These are phyloP conservation scores for Gobiocypris rarus DNA, from an alignment of 2,113 vertebrate genomes.

Conservation along the genomic window DNA sequence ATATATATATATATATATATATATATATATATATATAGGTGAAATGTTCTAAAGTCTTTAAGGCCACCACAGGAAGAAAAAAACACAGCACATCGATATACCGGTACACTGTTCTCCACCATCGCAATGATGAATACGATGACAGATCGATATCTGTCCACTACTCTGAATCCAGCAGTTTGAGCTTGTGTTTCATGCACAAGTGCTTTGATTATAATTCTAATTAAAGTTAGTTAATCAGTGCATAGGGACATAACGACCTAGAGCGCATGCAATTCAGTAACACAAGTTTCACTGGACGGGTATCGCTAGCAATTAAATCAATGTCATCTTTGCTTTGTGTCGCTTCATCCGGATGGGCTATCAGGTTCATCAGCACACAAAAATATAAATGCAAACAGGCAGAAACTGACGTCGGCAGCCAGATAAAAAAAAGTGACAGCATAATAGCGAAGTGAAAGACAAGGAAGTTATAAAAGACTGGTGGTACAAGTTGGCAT, in stretches of 20 bases:
- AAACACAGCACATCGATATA: not conserved
- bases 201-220: constrained; percentile 37
- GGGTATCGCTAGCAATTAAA: constrained; percentile 28
- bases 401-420: constrained; percentile 25
- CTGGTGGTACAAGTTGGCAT: constrained; percentile 6
- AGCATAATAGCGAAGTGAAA: constrained; percentile 25
- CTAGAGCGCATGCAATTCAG: not conserved
- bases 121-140: not conserved
- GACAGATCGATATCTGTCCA: constrained; percentile 32
- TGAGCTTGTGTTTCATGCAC: constrained; percentile 33
- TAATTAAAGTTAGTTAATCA: constrained; percentile 39
- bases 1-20: no score
- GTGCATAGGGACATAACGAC: not conserved
- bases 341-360: constrained; percentile 20
- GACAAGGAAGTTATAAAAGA: constrained; percentile 35
- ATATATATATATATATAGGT: no score
- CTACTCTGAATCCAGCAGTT: constrained; percentile 10
- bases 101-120: not conserved
- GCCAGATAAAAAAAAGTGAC: constrained; percentile 28
- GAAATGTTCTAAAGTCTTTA: not conserved
- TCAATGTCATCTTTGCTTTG: constrained; percentile 33
- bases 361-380: constrained; percentile 21
- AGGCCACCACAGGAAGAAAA: not conserved
- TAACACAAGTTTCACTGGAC: constrained; percentile 15
- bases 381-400: constrained; percentile 22